Evolutionary conservation across 2,113 vertebrate species (phyloP), one percentile per base, ranked within the genome.

Genomic region (Lamprotornis superbus): DNA sequence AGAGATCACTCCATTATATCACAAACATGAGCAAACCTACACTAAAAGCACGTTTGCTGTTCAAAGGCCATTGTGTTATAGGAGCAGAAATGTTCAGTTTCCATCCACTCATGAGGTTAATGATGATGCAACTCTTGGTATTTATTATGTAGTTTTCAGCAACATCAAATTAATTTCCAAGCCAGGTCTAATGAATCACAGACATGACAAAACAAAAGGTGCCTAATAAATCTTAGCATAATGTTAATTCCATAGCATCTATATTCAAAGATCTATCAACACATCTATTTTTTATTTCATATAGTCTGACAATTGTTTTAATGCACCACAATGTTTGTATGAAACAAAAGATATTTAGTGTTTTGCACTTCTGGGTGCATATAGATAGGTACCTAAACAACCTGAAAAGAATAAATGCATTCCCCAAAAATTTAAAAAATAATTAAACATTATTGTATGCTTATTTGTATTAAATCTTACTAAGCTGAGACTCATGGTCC

Each of bases 31-130:
- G 49, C 16, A 56, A 88, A 80, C 18, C 15, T 37, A 46, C 50
- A 46, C 46, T 68, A 33, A 61, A 85, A 68, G 31, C 22, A 33
- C 30, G 20, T 74, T 69, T 73, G 46, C 46, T 77, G 3, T 56
- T 37, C 0, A 1, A 27, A 53, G 50, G 16, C 19, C 50, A 47
- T 10, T 65, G 40, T 46, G n/a, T 24, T 74, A 24, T 0, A 55
- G 42, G 21, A 83, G 55, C 11, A 50, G 25, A 86, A 90, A 70
- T 35, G 33, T 33, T 81, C 8, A 2, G 24, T 57, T 86, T 80
- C 47, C 12, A 37, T 67, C 47, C 69, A 59, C 37, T 65, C 33
- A 9, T 19, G n/a, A 79, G 33, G 23, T 75, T 49, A 82, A 46
- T 3, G 17, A 10, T 28, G 80, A 82, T 49, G 30, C 56, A 84